Evolutionary conservation across 1,140 invertebrate species (phyloP).

Genomic region (Drosophila tsacasi): DNA sequence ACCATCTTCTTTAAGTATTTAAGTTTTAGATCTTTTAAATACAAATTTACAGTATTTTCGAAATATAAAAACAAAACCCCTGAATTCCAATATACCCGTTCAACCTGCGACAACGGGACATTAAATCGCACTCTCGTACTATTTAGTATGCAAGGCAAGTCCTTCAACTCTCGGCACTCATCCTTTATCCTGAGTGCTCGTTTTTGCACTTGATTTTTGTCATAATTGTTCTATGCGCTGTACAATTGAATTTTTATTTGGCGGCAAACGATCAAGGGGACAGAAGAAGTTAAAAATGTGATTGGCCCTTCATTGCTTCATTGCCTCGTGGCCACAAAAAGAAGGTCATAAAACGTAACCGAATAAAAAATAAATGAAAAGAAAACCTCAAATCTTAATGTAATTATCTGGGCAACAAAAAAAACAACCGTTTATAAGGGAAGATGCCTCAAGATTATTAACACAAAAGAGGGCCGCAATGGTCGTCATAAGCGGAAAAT

Average conservation of each 20-base stretch:
- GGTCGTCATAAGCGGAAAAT: constrained; percentile 75
- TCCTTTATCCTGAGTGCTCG: constrained; percentile 38
- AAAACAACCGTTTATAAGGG: constrained; percentile 58
- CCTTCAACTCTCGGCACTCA: constrained; percentile 51
- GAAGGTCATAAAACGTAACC: constrained; percentile 27
- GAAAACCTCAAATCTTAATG: constrained; percentile 67
- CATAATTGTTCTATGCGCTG: constrained; percentile 67
- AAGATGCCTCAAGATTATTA: constrained; percentile 76
- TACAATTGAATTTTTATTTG: constrained; percentile 71
- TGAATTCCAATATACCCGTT: constrained; percentile 3
- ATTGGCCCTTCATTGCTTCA: constrained; percentile 33
- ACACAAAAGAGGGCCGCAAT: constrained; percentile 60
- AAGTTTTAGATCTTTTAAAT: no score
- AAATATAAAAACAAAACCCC: background rate
- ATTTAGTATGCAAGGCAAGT: constrained; percentile 70
- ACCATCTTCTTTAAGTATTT: background rate
- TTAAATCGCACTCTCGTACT: constrained; percentile 24
- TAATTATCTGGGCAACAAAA: constrained; percentile 57
- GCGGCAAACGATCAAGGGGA: constrained; percentile 49
- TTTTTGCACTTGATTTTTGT: constrained; percentile 50
- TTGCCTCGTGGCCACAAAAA: constrained; percentile 43
- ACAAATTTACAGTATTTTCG: background rate
- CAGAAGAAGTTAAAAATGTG: constrained; percentile 27
- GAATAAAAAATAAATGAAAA: constrained; percentile 19
- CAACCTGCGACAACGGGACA: background rate